A percentile compares a stretch with the other conserved stretches of the same genome.
These are phyloP conservation scores for Steromphala cineraria DNA, from an alignment of 2,888 invertebrate genomes.

Conservation along the genomic window DNA sequence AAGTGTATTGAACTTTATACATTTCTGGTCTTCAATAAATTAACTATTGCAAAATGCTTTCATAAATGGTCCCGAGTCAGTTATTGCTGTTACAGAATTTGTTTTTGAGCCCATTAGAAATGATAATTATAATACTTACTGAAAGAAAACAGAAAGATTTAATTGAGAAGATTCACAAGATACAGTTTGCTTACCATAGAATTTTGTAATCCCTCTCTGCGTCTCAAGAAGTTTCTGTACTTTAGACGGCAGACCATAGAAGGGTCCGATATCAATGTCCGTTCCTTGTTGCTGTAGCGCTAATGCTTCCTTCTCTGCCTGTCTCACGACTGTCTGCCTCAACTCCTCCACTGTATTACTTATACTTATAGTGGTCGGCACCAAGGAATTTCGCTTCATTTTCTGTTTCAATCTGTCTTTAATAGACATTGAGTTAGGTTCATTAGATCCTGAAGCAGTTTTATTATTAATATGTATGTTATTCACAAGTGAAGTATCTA, in stretches of 20 bases:
- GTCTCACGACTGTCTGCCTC: constrained; percentile 45
- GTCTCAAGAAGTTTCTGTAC: constrained; percentile 84
- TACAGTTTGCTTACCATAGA: constrained; percentile 83
- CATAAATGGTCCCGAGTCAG: too few species aligned
- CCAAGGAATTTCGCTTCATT: constrained; percentile 54
- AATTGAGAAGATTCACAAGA: neutral
- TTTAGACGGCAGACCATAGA: constrained; percentile 87
- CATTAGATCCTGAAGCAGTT: constrained; percentile 14
- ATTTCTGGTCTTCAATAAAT: too few species aligned
- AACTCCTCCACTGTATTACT: constrained; percentile 43
- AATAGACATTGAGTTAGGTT: constrained; percentile 35
- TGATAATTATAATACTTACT: too few species aligned
- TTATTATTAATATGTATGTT: neutral
- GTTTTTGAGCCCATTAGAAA: too few species aligned
- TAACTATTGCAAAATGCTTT: too few species aligned
- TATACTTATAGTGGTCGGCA: constrained; percentile 34
- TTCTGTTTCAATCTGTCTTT: constrained; percentile 53
- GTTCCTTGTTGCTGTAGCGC: constrained; percentile 45
- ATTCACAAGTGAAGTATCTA: too few species aligned
- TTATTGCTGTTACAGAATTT: too few species aligned
- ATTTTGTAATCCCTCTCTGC: constrained; percentile 85
- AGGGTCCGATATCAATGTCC: constrained; percentile 75
- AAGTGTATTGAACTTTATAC: too few species aligned
- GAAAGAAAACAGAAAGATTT: too few species aligned
- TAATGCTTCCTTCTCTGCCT: constrained; percentile 55